Conservation (phyloP, 1,140 invertebrate genomes). For the Lethocerus indicus region DNA sequence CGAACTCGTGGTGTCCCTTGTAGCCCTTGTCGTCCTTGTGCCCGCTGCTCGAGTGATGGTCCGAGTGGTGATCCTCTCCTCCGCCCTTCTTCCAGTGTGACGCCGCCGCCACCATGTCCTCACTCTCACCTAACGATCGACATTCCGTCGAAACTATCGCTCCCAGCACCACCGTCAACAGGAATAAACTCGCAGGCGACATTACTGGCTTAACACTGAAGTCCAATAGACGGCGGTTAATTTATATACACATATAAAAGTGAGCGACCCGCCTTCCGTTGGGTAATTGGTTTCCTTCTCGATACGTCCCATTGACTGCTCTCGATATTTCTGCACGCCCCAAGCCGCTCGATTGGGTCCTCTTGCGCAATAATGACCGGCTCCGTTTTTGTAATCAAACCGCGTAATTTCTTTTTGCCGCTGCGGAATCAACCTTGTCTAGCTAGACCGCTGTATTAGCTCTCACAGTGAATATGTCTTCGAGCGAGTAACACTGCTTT, state of each 20-base stretch:
- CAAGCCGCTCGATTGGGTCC: neutral
- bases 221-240: neutral
- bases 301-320: slow-evolving; percentile 6
- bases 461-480: too few species aligned
- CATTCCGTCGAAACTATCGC: slow-evolving; percentile 1
- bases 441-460: too few species aligned
- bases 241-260: neutral
- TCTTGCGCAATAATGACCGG: too few species aligned
- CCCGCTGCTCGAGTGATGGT: slow-evolving; percentile 35
- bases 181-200: neutral
- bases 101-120: neutral
- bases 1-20: slow-evolving; percentile 38
- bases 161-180: neutral
- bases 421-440: too few species aligned
- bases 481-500: too few species aligned
- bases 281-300: neutral
- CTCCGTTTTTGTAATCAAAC: too few species aligned
- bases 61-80: slow-evolving; percentile 35
- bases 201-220: neutral
- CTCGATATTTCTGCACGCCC: slow-evolving; percentile 1
- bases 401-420: too few species aligned
- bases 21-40: slow-evolving; percentile 36
- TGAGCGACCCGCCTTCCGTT: too few species aligned
- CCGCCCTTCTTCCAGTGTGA: slow-evolving; percentile 31
- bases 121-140: neutral